Evolutionary conservation across 2,888 invertebrate genomes (phyloP), one percentile per base, ranked within the genome.

Genomic region (Lycocerus yunnanus): DNA sequence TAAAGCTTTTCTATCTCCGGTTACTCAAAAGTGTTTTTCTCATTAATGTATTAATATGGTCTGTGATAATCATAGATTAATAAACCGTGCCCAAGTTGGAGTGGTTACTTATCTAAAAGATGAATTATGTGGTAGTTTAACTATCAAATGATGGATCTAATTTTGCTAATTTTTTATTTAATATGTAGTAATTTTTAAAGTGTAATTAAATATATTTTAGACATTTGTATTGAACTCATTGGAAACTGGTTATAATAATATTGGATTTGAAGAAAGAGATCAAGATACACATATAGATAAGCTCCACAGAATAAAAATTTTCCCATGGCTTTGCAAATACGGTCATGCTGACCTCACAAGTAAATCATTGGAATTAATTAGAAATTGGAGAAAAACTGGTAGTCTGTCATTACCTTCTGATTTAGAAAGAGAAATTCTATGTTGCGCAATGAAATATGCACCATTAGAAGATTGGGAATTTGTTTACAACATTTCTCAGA

Each of bases 361-460:
- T 0, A 87, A 90, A 27, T 87, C 89, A 0, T 81, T 84, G 6
- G 71, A 77, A 15, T 81, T 87, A 20, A 90, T 90, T 78, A 76
- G 81, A 1, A 76, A 81, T n/a, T 88, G 87, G 87, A 14, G 71
- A 61, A 15, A 78, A 80, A 72, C 80, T 15, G 81, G 81, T 58
- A 65, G 4, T 1, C 83, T 18, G 72, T 15, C 61, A 14, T 88
- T 92, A 69, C 88, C 90, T n/a, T 89, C 89, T 8, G 93, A 95
- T 81, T 88, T 91, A 69, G 91, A 93, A 67, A 86, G 89, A 18
- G 90, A 90, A 72, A 92, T 95, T 0, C 94, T 94, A 86, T 95
- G 95, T 83, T 90, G 90, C 20, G 94, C 90, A 1, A 88, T 96
- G 10, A 90, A 91, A 14, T 84, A 89, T 15, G 94, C 94, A 0